Evolutionary conservation across 2,888 invertebrate species (phyloP), one percentile per base, ranked within the genome.

Genomic region (Ariolimax columbianus): DNA sequence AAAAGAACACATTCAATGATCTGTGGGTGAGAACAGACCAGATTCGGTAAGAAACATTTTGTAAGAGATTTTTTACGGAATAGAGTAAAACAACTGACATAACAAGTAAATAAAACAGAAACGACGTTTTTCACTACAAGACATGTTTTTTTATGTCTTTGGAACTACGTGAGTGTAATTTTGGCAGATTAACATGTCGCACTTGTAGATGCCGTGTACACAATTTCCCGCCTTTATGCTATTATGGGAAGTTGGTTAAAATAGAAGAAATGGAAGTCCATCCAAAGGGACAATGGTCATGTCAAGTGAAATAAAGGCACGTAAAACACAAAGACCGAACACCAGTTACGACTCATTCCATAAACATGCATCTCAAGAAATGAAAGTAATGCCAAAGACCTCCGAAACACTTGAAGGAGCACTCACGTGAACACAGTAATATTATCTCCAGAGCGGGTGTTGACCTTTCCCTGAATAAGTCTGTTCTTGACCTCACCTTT

Each of bases 11-110:
- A 30, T 92, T 92, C 83, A 92, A 92, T 87, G 92, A 92, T 84
- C 89, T 92, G 63, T 92, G 92, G 92, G 90, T 92, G n/a, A 88
- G 90, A 78, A 91, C 91, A 88, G 91, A 91, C 77, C 89, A 89
- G 30, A 89, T 89, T 26, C 89, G 90, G 90, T 90, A 84, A 81
- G 83, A 73, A 38, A n/a, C 30, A 4, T 7, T 63, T 26, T 4
- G 19, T n/a, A n/a, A n/a, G 11, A 6, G 66, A 11, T 11, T 30
- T 11, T 30, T 66, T 3, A 30, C 3, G 11, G 30, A 66, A 66
- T 66, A 30, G 26, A 66, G 59, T 30, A 30, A 66, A 66, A 9
- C 30, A 66, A 6, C 38, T 70, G 17, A 36, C 17, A 36, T 7
- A 59, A n/a, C n/a, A n/a, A n/a, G n/a, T n/a, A n/a, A n/a, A n/a